phyloP scores from a whole-genome alignment of 2,888 invertebrate species.

The Anarsia innoxiella region DNA sequence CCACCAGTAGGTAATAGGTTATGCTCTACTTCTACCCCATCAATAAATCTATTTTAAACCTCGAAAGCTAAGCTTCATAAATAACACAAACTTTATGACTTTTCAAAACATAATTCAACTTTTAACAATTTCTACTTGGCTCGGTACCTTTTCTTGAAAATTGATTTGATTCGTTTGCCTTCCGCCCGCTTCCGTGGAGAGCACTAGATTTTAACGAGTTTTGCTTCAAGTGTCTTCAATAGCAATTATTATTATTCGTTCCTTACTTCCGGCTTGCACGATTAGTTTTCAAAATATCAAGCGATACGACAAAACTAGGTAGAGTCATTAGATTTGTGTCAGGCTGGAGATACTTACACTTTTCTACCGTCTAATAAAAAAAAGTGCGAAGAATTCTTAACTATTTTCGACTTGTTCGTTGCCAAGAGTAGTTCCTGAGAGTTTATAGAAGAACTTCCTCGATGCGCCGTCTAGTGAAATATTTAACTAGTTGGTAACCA shows the following conservation, averaged over 20 bases:
- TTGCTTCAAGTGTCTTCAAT: constrained; percentile 41
- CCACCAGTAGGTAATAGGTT: too few species aligned
- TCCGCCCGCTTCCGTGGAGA: constrained; percentile 27
- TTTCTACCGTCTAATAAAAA: constrained; percentile 8
- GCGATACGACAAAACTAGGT: constrained; percentile 3
- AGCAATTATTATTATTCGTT: constrained; percentile 47
- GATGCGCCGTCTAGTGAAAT: constrained; percentile 38
- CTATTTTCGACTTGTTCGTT: constrained; percentile 33
- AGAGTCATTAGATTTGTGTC: constrained; percentile 2
- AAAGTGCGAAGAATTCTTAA: constrained; percentile 30
- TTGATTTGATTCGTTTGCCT: constrained; percentile 27
- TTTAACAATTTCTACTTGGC: constrained; percentile 6
- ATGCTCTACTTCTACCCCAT: too few species aligned
- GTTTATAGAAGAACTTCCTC: constrained; percentile 34
- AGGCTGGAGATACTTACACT: neutral
- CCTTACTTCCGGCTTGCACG: constrained; percentile 32
- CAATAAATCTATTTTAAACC: too few species aligned
- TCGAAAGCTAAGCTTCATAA: constrained; percentile 5
- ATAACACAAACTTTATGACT: neutral
- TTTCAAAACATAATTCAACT: constrained; percentile 4
- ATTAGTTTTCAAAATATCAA: constrained; percentile 19
- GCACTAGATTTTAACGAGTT: constrained; percentile 65
- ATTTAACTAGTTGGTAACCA: constrained; percentile 44
- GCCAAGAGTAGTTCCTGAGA: constrained; percentile 26
- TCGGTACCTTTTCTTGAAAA: constrained; percentile 16